Percentiles rank a stretch among this genome's conserved stretches.
phyloP scores from a whole-genome alignment of 2,888 invertebrate genomes.

The Pyralis farinalis region DNA sequence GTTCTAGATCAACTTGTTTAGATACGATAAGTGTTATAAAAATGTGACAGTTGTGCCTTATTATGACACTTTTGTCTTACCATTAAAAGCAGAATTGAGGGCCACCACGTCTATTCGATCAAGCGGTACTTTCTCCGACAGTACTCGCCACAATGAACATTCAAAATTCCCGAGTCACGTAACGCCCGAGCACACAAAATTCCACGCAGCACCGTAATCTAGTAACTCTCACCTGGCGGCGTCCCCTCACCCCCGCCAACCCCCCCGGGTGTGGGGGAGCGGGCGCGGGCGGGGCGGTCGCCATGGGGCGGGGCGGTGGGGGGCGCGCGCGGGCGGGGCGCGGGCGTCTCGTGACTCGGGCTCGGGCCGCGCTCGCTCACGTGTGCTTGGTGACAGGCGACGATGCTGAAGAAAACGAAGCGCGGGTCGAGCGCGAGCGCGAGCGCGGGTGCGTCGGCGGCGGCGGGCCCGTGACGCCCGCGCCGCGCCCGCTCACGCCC shows the following conservation, averaged over 20 bases:
- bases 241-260: no score
- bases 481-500: conserved; percentile 29
- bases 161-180: conserved; percentile 49
- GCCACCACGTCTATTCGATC: conserved; percentile 14
- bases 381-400: conserved; percentile 88
- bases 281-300: conserved; percentile 22
- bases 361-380: conserved; percentile 22
- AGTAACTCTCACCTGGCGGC: no score
- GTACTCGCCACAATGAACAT: conserved; percentile 9
- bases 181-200: conserved; percentile 54
- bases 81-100: no score
- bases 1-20: no score
- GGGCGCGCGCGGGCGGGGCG: conserved; percentile 26
- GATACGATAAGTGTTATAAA: no score
- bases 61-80: no score
- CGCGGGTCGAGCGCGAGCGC: conserved; percentile 91
- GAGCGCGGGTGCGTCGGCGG: conserved; percentile 84
- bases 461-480: conserved; percentile 69
- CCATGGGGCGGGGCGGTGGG: conserved; percentile 19
- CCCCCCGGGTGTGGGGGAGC: conserved; percentile 26
- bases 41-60: no score
- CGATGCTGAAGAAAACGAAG: conserved; percentile 99
- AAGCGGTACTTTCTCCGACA: conserved; percentile 30
- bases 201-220: conserved; percentile 46
- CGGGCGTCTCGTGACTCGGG: conserved; percentile 29